A percentile compares a stretch with the other conserved stretches of the same genome.
phyloP scores from a whole-genome alignment of 2,888 invertebrate genomes.

The Ephialtes manifestator region DNA sequence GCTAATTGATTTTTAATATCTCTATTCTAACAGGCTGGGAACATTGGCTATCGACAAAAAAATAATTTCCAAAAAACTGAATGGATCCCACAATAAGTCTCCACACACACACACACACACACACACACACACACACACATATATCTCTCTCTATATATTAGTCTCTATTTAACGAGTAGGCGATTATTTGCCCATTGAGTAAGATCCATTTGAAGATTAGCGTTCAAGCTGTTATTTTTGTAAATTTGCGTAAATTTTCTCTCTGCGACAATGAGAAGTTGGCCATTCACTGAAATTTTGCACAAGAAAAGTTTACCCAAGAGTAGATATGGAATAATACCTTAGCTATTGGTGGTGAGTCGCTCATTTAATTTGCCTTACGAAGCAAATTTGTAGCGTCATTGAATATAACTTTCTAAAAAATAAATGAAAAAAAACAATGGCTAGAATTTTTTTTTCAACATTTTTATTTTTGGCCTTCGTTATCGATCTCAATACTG shows the following conservation, averaged over 20 bases:
- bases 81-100: background rate
- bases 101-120: background rate
- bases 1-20: slow-evolving; percentile 31
- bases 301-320: background rate
- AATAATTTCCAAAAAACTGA: background rate
- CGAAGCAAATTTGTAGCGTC: too few species aligned
- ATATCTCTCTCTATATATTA: too few species aligned
- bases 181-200: background rate
- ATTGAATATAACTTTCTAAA: too few species aligned
- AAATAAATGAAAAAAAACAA: too few species aligned
- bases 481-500: too few species aligned
- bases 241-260: background rate
- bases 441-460: too few species aligned
- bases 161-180: background rate
- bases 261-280: background rate
- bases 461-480: too few species aligned
- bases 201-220: background rate
- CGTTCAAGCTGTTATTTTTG: background rate
- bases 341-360: background rate
- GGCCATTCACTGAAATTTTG: background rate
- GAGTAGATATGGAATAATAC: background rate
- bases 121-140: too few species aligned
- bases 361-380: background rate
- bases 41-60: background rate
- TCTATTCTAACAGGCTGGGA: background rate